Base-by-base conservation (phyloP, 1,140 invertebrate species). In the Himalopsyche phryganea region DNA sequence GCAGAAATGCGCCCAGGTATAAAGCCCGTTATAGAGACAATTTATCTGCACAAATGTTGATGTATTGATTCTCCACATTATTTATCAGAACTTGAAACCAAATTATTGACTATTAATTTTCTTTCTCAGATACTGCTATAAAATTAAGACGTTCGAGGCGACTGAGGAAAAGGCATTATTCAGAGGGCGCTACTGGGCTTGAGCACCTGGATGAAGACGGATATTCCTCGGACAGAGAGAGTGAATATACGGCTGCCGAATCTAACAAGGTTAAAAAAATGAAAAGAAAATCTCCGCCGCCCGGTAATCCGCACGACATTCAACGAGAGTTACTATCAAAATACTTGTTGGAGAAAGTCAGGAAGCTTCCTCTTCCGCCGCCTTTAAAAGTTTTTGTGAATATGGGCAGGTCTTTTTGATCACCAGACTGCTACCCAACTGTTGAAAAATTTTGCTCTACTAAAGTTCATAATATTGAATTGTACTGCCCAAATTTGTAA, bases 331-430 rank as follows among this genome's bases (percentile, higher is more conserved):
- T 32, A 1, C 40, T 63, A 20, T 56, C 61, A 2, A 18, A 45
- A 17, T n/a, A 47, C 9, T n/a, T 63, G 15, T 36, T 49, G 19
- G 10, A 36, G 5, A 63, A 56, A 52, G 50, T 63, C 32, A 17
- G 51, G 2, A 18, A 46, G 13, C 44, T 63, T 14, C 57, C 61
- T 1, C 51, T 63, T 19, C 61, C 61, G 11, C 57, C 28, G 10
- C 20, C 52, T n/a, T 45, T 63, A 33, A 59, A 55, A 33, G 40
- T 42, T 23, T 63, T 52, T 48, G 49, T 63, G 13, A 63, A 63
- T 60, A 59, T 63, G 56, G 56, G 59, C 32, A 50, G 61, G 47
- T 18, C 56, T 3, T 51, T 58, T 45, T 57, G 33, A 45, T 56
- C 45, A 32, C 36, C 44, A 45, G 13, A 54, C 23, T 28, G 23